A percentile compares a stretch with the other conserved stretches of the same genome.
Conservation (phyloP, 2,113 vertebrate genomes). For the Scopus umbretta region DNA sequence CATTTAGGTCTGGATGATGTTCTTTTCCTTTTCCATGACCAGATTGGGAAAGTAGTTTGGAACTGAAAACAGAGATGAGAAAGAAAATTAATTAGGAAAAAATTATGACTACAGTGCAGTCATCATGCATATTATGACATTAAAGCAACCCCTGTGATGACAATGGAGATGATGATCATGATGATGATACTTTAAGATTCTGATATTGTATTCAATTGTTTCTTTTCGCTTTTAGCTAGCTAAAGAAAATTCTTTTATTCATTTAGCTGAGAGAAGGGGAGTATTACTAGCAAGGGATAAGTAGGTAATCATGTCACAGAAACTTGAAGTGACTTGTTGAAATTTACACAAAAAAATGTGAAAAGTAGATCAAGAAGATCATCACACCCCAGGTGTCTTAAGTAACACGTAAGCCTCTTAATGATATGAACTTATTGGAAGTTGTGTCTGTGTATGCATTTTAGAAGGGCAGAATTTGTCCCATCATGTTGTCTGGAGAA, state of each 20-base stretch:
- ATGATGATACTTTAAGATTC: no score
- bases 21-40: background rate
- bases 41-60: background rate
- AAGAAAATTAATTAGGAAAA: background rate
- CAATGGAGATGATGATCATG: background rate
- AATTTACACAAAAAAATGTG: background rate
- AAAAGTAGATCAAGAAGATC: background rate
- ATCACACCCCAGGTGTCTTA: background rate
- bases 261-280: background rate
- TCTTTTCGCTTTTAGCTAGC: background rate
- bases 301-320: background rate
- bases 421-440: background rate
- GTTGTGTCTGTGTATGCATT: background rate
- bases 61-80: background rate
- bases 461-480: background rate
- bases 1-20: background rate
- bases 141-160: background rate
- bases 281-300: background rate
- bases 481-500: background rate
- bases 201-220: background rate
- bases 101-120: background rate
- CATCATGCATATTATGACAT: background rate
- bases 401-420: background rate
- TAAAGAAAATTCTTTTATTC: background rate
- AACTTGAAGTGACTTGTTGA: background rate